Conservation (phyloP, 2,888 invertebrate species). For the Lysandra bellargus region DNA sequence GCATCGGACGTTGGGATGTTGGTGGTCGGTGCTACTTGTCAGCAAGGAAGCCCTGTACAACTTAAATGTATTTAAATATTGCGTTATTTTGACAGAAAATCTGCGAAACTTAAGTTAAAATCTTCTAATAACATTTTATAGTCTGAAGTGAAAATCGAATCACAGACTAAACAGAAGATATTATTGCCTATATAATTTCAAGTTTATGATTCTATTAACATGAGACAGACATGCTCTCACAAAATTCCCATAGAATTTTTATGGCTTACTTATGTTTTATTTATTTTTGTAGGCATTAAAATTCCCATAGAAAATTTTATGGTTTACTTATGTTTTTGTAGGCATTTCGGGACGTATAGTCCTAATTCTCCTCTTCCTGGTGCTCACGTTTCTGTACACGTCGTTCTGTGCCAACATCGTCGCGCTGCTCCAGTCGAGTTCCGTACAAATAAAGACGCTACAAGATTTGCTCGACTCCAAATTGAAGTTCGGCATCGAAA, state of each 20-base stretch:
- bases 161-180: no score
- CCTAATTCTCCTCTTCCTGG: constrained; percentile 81
- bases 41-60: constrained; percentile 76
- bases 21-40: constrained; percentile 79
- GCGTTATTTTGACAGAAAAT: no score
- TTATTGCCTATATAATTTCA: no score
- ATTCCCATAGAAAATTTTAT: no score
- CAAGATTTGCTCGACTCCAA: constrained; percentile 84
- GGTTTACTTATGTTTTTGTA: constrained; percentile 46
- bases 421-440: constrained; percentile 86
- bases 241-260: no score
- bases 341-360: constrained; percentile 80
- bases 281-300: constrained; percentile 60
- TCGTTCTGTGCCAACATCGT: constrained; percentile 89
- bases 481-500: constrained; percentile 84
- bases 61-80: constrained; percentile 41
- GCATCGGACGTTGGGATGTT: constrained; percentile 75
- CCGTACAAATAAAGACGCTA: constrained; percentile 83
- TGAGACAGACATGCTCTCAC: no score
- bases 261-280: no score
- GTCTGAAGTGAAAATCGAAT: no score
- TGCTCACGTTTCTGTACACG: constrained; percentile 86
- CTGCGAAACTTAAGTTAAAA: no score
- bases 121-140: no score
- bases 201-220: no score